Evolutionary conservation across 2,888 invertebrate genomes (phyloP).

Genomic region (Coelinius sp.): DNA sequence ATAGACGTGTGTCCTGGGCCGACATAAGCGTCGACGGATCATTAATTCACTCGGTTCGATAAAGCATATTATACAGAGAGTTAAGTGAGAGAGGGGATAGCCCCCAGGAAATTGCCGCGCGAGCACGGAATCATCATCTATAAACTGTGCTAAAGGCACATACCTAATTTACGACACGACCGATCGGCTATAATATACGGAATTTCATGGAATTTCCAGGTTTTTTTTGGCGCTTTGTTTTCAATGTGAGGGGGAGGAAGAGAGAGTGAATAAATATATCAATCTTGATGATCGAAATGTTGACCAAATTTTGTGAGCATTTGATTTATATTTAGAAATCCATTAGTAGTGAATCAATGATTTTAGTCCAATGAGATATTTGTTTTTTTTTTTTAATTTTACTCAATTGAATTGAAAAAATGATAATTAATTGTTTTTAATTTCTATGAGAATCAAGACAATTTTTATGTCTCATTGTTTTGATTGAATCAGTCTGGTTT

Average conservation of each 20-base stretch:
- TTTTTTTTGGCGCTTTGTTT: background rate
- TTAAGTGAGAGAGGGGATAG: slow-evolving; percentile 22
- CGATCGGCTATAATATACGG: background rate
- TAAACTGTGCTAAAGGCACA: slow-evolving; percentile 48
- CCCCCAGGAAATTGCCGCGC: slow-evolving; percentile 49
- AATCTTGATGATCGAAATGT: background rate
- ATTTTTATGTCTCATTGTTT: background rate
- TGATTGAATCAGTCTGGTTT: slow-evolving; percentile 23
- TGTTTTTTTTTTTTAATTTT: background rate
- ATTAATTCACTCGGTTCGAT: slow-evolving; percentile 52
- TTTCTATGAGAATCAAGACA: background rate
- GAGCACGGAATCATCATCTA: slow-evolving; percentile 50
- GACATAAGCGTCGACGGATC: slow-evolving; percentile 50
- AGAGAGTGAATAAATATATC: background rate
- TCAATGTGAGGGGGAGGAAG: no score
- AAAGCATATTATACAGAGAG: slow-evolving; percentile 47
- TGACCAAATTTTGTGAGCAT: background rate
- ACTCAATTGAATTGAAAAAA: no score
- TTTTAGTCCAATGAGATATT: background rate
- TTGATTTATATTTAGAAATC: background rate
- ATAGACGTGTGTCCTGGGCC: slow-evolving; percentile 45
- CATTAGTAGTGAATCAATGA: background rate
- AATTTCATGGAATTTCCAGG: background rate
- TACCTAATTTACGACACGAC: slow-evolving; percentile 50
- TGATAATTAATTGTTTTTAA: background rate